phyloP scores from a whole-genome alignment of 37 sponge, comb jelly and placozoan species.

The Axinella damicornis region DNA sequence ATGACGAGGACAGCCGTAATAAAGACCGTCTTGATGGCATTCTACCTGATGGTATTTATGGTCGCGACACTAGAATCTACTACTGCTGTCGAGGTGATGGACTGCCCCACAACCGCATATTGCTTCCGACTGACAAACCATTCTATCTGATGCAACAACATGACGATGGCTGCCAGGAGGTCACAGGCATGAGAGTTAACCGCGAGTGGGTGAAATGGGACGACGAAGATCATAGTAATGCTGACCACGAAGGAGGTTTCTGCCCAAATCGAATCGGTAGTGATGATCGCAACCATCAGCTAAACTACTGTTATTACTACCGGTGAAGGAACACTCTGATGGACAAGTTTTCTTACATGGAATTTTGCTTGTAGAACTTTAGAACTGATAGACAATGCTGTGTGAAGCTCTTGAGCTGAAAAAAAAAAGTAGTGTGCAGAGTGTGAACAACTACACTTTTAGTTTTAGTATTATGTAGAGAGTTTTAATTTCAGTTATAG shows the following conservation, averaged over 20 bases:
- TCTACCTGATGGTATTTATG: slow-evolving; percentile 48
- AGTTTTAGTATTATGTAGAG: too few species aligned
- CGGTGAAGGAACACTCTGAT: too few species aligned
- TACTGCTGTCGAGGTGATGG: slow-evolving; percentile 49
- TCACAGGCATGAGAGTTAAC: slow-evolving; percentile 3
- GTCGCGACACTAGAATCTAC: slow-evolving; percentile 1
- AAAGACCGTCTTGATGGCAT: neutral
- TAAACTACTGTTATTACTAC: slow-evolving; percentile 50
- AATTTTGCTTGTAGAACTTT: too few species aligned
- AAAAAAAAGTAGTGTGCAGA: too few species aligned
- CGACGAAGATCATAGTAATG: slow-evolving; percentile 22
- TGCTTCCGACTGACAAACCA: slow-evolving; percentile 24
- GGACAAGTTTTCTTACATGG: too few species aligned
- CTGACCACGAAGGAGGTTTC: neutral
- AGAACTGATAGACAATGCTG: too few species aligned
- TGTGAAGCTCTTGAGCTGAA: too few species aligned
- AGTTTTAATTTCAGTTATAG: too few species aligned
- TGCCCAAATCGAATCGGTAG: neutral
- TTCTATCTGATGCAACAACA: slow-evolving; percentile 11
- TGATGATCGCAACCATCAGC: neutral
- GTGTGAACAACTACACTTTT: too few species aligned
- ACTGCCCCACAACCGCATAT: neutral
- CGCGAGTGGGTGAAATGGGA: slow-evolving; percentile 32
- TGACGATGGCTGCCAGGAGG: slow-evolving; percentile 14
- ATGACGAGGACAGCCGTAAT: slow-evolving; percentile 36